Percentiles rank a stretch among this genome's conserved stretches.
Conservation (phyloP, 2,113 vertebrate species). For the Mungos mungo region DNA sequence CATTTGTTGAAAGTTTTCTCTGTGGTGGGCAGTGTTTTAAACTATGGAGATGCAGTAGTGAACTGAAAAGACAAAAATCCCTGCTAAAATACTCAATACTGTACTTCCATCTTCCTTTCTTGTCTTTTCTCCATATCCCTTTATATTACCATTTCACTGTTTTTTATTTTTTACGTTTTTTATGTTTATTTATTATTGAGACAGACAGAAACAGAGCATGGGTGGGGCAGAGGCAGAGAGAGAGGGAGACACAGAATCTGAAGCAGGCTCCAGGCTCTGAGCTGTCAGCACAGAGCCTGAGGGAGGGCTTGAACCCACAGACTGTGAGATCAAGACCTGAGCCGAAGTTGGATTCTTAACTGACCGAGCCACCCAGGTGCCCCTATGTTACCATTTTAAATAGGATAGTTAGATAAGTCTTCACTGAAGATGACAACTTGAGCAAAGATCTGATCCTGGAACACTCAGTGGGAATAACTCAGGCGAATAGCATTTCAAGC, state of each 20-base stretch:
- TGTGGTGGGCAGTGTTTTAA: not conserved
- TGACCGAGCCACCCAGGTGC: too few relatives aligned
- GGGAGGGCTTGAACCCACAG: too few relatives aligned
- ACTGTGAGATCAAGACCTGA: too few relatives aligned
- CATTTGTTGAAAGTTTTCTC: not conserved
- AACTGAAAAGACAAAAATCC: not conserved
- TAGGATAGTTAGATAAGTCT: not conserved
- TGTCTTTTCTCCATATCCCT: not conserved
- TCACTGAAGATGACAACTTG: not conserved
- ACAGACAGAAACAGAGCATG: too few relatives aligned
- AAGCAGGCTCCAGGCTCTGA: too few relatives aligned
- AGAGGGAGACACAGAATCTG: too few relatives aligned
- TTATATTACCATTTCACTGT: not conserved
- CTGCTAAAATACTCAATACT: not conserved
- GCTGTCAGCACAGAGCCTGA: too few relatives aligned
- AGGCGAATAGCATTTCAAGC: not conserved
- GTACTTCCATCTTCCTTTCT: not conserved
- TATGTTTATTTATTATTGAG: too few relatives aligned
- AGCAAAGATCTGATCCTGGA: not conserved
- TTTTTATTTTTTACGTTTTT: too few relatives aligned
- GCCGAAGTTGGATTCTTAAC: too few relatives aligned
- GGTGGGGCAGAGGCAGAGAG: too few relatives aligned
- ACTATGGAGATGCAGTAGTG: not conserved
- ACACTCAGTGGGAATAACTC: not conserved
- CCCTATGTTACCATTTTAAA: not conserved